These are phyloP conservation scores for Jordanella pulchra DNA, from an alignment of 2,797 vertebrate genomes.

Conservation along the genomic window DNA sequence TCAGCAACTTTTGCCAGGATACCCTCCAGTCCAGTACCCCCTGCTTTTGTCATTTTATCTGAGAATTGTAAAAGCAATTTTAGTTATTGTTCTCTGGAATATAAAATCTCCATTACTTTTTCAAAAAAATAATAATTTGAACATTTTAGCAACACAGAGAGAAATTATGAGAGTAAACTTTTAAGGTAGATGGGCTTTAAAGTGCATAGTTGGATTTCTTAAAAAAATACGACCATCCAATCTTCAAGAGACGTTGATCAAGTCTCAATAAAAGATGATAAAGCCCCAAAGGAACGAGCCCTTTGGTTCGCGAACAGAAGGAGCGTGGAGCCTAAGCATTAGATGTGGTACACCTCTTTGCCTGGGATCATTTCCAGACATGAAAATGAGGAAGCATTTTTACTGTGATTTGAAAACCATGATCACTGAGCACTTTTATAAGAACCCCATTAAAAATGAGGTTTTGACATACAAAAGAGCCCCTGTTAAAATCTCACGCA, in stretches of 20 bases:
- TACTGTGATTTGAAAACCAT: conserved; percentile 81
- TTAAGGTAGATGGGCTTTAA: conserved; percentile 61
- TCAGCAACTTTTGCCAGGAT: no score
- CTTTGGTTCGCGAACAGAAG: conserved; percentile 74
- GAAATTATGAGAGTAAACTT: conserved; percentile 51
- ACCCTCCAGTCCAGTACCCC: neutral
- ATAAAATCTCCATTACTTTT: conserved; percentile 23
- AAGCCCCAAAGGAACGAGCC: conserved; percentile 71
- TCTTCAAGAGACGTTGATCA: conserved; percentile 80
- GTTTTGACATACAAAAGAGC: conserved; percentile 81
- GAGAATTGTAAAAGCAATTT: neutral
- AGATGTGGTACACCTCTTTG: conserved; percentile 81
- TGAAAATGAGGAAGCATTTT: conserved; percentile 74
- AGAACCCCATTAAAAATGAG: conserved; percentile 79
- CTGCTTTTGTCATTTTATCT: neutral
- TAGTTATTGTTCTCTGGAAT: conserved; percentile 30
- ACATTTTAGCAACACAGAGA: conserved; percentile 45
- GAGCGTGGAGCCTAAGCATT: conserved; percentile 68
- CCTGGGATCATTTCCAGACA: conserved; percentile 81
- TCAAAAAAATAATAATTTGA: conserved; percentile 26
- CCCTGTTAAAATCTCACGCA: conserved; percentile 79
- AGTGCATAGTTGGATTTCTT: conserved; percentile 63
- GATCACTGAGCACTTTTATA: conserved; percentile 82
- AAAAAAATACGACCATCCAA: conserved; percentile 75
- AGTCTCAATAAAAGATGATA: conserved; percentile 78